Percentiles rank a stretch among this genome's conserved stretches.
phyloP scores from a whole-genome alignment of 1,140 invertebrate genomes.

The Thalassaphorura encarpata region DNA sequence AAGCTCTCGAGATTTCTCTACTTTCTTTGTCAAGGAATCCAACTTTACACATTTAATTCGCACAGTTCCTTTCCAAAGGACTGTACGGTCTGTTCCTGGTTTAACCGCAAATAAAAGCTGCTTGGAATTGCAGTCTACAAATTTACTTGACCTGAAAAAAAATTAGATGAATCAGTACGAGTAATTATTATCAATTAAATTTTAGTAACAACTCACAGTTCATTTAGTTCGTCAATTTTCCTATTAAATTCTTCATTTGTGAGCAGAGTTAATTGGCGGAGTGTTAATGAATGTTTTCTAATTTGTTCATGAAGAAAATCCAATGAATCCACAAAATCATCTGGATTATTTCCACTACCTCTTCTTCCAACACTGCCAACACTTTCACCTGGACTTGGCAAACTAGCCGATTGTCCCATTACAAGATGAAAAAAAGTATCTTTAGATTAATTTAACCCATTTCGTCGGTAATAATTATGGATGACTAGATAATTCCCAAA shows the following conservation, averaged over 20 bases:
- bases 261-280: conserved; percentile 39
- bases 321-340: too few species aligned
- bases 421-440: too few species aligned
- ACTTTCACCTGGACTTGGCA: too few species aligned
- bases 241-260: conserved; percentile 45
- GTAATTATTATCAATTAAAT: conserved; percentile 5
- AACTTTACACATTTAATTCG: conserved; percentile 55
- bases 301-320: conserved; percentile 32
- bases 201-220: conserved; percentile 38
- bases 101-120: conserved; percentile 55
- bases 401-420: too few species aligned
- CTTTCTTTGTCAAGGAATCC: conserved; percentile 40
- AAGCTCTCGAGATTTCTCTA: conserved; percentile 48
- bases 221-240: conserved; percentile 43
- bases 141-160: conserved; percentile 44
- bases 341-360: too few species aligned
- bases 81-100: conserved; percentile 49
- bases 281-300: conserved; percentile 29
- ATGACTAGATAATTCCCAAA: too few species aligned
- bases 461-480: too few species aligned
- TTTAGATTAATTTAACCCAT: too few species aligned
- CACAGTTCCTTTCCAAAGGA: conserved; percentile 58
- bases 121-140: conserved; percentile 48
- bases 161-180: not conserved
- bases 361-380: too few species aligned